Base-by-base conservation (phyloP, 2,888 invertebrate species). In the Tillus elongatus region DNA sequence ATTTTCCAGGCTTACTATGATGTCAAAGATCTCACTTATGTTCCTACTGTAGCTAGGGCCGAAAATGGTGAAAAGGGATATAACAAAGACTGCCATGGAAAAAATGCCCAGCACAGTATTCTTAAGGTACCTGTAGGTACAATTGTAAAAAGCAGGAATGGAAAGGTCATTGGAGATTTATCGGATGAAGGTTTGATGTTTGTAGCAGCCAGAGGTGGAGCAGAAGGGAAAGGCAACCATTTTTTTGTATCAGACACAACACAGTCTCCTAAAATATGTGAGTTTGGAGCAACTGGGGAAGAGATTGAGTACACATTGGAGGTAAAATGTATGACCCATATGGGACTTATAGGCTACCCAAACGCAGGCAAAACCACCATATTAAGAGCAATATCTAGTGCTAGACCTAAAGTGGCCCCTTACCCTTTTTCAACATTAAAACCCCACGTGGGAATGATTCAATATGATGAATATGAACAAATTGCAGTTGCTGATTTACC, bases 281-380 rank as follows among this genome's bases (percentile, higher is more conserved):
- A 99, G 64, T 70, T 74, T 45, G 98, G 95, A 0, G 96, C 87
- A 0, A 30, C 49, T 0, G 97, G 97, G 0, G 96, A 99, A 65
- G 68, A 70, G 13, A 53, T 71, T 3, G 60, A 67, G 4, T 93
- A 90, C 59, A 63, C 71, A 0, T 58, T 97, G 4, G 96, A 97
- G 67, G 70, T 98, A 36, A 76, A 83, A 36, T 85, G 86, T 24
- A 92, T 97, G 79, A 97, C 98, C 0, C 86, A 97, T 62, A 75
- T 92, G 40, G 98, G 97, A n/a, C 60, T 90, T 63, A 80, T 82
- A 66, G 89, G 89, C 1, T 78, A 85, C 54, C 95, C 95, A 6
- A 95, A 95, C 67, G 93, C 91, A 2, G 95, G 95, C 1, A 95
- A 96, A 68, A 93, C 92, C 57, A 88, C 93, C 0, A 63, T 95